Conservation (phyloP, 1,140 invertebrate genomes). For the Hermetia illucens region DNA sequence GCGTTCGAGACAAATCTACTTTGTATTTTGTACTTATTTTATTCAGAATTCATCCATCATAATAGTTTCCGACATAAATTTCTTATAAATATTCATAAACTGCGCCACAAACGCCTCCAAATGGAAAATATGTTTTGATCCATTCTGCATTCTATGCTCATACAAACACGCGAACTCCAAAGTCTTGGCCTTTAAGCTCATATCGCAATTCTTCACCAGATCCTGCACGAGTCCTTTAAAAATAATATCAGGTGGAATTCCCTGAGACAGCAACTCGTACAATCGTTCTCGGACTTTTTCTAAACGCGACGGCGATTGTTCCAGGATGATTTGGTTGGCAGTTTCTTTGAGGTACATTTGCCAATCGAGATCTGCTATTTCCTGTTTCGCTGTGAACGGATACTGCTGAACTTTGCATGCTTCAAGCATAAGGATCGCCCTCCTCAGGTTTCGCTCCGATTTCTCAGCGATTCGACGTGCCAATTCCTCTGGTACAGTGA, state of each 20-base stretch:
- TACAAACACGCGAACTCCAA: constrained; percentile 72
- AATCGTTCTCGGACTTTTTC: constrained; percentile 73
- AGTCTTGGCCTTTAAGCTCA: constrained; percentile 73
- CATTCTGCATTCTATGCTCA: constrained; percentile 79
- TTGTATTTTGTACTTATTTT: constrained; percentile 1
- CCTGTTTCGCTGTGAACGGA: constrained; percentile 70
- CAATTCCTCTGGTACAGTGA: constrained; percentile 63
- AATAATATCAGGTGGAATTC: constrained; percentile 87
- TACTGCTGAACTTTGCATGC: constrained; percentile 87
- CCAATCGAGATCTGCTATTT: constrained; percentile 86
- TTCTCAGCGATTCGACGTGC: constrained; percentile 63
- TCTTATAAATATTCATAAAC: constrained; percentile 90
- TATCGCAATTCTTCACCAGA: constrained; percentile 78
- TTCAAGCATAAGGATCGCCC: constrained; percentile 89
- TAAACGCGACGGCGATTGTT: constrained; percentile 77
- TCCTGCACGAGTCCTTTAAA: constrained; percentile 80
- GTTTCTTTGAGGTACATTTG: constrained; percentile 77
- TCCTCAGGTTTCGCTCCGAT: constrained; percentile 80
- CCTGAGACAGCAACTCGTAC: constrained; percentile 88
- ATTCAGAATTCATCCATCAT: constrained; percentile 18
- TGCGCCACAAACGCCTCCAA: constrained; percentile 92
- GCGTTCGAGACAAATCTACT: no score
- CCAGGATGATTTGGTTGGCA: constrained; percentile 70
- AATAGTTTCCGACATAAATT: constrained; percentile 58
- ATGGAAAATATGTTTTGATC: constrained; percentile 92